These are phyloP conservation scores for Eupsilia transversa DNA, from an alignment of 2,888 invertebrate species.

Conservation along the genomic window DNA sequence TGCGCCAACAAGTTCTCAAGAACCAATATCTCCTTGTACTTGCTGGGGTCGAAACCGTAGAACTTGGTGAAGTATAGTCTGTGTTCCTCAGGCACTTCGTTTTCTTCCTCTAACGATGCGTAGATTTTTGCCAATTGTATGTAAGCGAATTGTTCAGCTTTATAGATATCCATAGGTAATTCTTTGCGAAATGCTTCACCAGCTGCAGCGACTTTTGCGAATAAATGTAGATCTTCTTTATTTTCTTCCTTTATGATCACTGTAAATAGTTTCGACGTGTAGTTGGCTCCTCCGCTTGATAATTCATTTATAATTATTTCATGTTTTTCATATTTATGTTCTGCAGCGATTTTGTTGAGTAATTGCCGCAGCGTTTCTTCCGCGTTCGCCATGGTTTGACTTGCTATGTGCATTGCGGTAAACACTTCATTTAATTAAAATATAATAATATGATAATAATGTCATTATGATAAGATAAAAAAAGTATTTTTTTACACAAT, in stretches of 20 bases:
- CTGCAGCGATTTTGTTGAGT: slow-evolving; percentile 66
- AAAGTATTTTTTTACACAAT: too few species aligned
- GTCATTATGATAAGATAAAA: too few species aligned
- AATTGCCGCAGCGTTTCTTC: slow-evolving; percentile 25
- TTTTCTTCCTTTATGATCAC: slow-evolving; percentile 65
- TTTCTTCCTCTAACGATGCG: slow-evolving; percentile 53
- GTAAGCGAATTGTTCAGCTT: slow-evolving; percentile 61
- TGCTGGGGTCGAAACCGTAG: slow-evolving; percentile 65
- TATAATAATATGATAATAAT: too few species aligned
- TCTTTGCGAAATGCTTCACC: slow-evolving; percentile 24
- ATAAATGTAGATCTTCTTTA: slow-evolving; percentile 72
- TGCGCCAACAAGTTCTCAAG: slow-evolving; percentile 70
- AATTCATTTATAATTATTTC: slow-evolving; percentile 69
- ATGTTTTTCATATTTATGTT: slow-evolving; percentile 66
- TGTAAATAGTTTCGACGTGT: slow-evolving; percentile 73
- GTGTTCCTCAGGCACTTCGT: slow-evolving; percentile 60
- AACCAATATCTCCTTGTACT: slow-evolving; percentile 49
- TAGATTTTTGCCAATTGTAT: slow-evolving; percentile 52
- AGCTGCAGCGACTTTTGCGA: slow-evolving; percentile 74
- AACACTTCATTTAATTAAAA: too few species aligned
- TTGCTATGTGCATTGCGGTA: too few species aligned
- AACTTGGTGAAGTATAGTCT: slow-evolving; percentile 66
- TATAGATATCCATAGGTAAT: slow-evolving; percentile 28
- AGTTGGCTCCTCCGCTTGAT: slow-evolving; percentile 76
- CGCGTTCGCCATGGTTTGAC: slow-evolving; percentile 37